Conservation (phyloP, 2,888 invertebrate species). For the Noctua pronuba region DNA sequence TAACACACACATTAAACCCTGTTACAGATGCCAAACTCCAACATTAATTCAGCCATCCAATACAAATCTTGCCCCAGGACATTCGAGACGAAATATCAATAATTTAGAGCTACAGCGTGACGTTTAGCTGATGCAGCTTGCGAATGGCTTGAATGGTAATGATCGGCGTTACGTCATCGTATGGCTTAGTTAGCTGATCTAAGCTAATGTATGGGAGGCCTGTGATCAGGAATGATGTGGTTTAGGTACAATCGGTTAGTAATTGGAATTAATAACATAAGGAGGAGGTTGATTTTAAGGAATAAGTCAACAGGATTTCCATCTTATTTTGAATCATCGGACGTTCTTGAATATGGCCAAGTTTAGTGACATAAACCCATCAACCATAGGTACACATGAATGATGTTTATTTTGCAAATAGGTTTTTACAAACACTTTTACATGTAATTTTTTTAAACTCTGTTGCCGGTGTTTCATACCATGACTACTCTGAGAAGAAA, state of each 20-base stretch:
- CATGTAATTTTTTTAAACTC: too few relatives aligned
- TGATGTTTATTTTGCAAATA: too few relatives aligned
- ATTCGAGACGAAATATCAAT: slow-evolving; percentile 31
- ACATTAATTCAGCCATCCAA: slow-evolving; percentile 33
- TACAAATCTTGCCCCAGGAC: slow-evolving; percentile 15
- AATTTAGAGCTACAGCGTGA: slow-evolving; percentile 40
- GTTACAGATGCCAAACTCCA: slow-evolving; percentile 13
- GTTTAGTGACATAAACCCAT: too few relatives aligned
- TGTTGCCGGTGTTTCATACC: too few relatives aligned
- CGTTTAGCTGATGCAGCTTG: slow-evolving; percentile 45
- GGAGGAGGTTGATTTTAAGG: background rate
- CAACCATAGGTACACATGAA: too few relatives aligned
- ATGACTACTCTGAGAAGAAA: too few relatives aligned
- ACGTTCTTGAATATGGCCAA: too few relatives aligned
- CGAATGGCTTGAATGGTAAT: slow-evolving; percentile 54
- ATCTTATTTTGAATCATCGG: background rate
- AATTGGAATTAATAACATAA: background rate
- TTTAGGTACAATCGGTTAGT: background rate
- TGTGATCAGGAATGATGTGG: slow-evolving; percentile 10
- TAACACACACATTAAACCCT: background rate
- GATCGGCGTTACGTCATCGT: slow-evolving; percentile 28
- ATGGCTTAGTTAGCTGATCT: slow-evolving; percentile 35
- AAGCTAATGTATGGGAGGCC: background rate
- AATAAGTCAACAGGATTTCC: background rate
- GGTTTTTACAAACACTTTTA: too few relatives aligned